phyloP scores from a whole-genome alignment of 2,797 vertebrate species.

The Semotilus atromaculatus region DNA sequence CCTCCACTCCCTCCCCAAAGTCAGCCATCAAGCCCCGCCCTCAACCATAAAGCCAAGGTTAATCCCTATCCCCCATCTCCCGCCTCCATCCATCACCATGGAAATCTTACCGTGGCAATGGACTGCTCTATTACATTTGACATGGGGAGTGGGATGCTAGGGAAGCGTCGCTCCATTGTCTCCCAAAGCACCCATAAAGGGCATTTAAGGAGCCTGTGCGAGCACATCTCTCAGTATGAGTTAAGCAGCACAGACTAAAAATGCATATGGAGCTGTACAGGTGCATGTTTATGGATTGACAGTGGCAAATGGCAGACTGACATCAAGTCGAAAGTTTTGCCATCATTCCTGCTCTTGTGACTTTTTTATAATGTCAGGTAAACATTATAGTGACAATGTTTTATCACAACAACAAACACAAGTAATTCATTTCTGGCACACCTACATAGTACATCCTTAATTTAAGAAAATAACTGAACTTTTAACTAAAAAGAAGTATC shows the following conservation, averaged over 20 bases:
- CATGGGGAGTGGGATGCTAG: slow-evolving; percentile 68
- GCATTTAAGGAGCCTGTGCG: slow-evolving; percentile 74
- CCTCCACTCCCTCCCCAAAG: slow-evolving; percentile 50
- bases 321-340: not conserved
- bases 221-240: slow-evolving; percentile 57
- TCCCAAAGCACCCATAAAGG: slow-evolving; percentile 84
- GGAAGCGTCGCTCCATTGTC: slow-evolving; percentile 77
- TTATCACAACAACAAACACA: not conserved
- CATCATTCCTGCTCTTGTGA: not conserved
- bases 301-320: not conserved
- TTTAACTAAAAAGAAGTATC: not conserved
- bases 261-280: slow-evolving; percentile 24
- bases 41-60: slow-evolving; percentile 84
- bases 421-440: not conserved
- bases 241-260: slow-evolving; percentile 37
- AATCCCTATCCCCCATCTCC: slow-evolving; percentile 72
- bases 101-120: slow-evolving; percentile 60
- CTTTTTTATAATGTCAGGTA: not conserved
- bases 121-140: slow-evolving; percentile 57
- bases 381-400: not conserved
- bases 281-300: slow-evolving; percentile 9
- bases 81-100: slow-evolving; percentile 73
- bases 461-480: not conserved
- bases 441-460: not conserved
- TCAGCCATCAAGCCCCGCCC: slow-evolving; percentile 58